Evolutionary conservation across 2,888 invertebrate genomes (phyloP).

Genomic region (Pyrrhia umbra): DNA sequence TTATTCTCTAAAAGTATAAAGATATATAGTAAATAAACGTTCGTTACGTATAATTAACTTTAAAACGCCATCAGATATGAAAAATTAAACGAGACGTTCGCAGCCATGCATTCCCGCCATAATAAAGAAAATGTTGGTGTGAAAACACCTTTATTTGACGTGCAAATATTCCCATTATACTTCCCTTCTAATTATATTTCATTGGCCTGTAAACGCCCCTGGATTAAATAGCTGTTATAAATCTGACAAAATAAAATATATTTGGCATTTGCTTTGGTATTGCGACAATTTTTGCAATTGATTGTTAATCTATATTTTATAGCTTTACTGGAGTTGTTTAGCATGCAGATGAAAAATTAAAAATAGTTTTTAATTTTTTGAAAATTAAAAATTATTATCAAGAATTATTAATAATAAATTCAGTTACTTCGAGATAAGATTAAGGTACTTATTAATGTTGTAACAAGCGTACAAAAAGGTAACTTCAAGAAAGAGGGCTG

Average conservation of each 20-base stretch:
- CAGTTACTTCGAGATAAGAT: no score
- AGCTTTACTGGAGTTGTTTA: no score
- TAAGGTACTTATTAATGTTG: no score
- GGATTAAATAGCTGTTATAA: constrained; percentile 52
- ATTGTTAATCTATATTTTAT: no score
- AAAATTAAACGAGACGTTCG: background rate
- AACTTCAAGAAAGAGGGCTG: no score
- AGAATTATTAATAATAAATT: no score
- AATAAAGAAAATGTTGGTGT: background rate
- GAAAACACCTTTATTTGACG: constrained; percentile 15
- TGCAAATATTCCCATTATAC: constrained; percentile 50
- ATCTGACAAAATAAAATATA: constrained; percentile 51
- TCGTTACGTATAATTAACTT: background rate
- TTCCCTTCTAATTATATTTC: constrained; percentile 55
- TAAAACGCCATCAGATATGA: background rate
- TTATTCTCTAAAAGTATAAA: background rate
- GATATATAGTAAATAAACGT: background rate
- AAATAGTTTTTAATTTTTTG: no score
- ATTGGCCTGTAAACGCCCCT: constrained; percentile 46
- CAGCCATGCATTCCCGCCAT: background rate
- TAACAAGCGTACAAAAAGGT: no score
- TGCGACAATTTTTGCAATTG: no score
- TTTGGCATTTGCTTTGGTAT: no score
- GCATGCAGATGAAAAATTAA: no score
- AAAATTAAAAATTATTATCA: no score